Percentiles rank a stretch among this genome's conserved stretches.
phyloP scores from a whole-genome alignment of 2,113 vertebrate genomes.

The Hydrolagus affinis region DNA sequence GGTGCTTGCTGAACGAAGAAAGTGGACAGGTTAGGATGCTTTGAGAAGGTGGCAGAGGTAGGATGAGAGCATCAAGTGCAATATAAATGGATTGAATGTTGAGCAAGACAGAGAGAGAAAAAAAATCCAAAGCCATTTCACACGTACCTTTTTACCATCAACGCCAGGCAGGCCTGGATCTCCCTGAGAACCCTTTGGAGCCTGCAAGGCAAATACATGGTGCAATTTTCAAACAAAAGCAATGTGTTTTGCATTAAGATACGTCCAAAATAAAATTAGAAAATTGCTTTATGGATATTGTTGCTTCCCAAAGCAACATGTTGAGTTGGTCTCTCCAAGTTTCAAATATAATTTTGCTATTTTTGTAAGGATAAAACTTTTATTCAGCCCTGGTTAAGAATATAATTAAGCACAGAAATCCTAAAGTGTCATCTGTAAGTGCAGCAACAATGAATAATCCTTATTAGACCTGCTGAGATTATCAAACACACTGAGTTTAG shows the following conservation, averaged over 20 bases:
- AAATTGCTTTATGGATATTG: neutral
- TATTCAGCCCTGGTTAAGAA: neutral
- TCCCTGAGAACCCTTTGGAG: constrained; percentile 68
- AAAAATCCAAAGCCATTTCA: neutral
- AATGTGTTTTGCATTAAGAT: neutral
- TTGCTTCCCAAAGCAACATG: neutral
- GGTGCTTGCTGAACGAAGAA: no score
- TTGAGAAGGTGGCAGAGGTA: no score
- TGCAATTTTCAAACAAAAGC: neutral
- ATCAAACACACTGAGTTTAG: no score
- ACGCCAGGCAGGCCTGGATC: constrained; percentile 66
- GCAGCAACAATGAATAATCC: neutral
- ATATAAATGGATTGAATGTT: no score
- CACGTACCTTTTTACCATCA: constrained; percentile 71
- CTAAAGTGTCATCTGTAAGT: neutral
- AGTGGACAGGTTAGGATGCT: no score
- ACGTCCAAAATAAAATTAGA: neutral
- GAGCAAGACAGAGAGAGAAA: no score
- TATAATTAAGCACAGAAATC: neutral
- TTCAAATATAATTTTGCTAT: neutral
- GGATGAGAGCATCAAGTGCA: no score
- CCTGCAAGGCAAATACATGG: constrained; percentile 56
- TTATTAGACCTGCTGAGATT: neutral
- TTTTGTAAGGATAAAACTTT: neutral
- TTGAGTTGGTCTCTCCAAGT: neutral